phyloP scores from a whole-genome alignment of 2,888 invertebrate species.

The Pachycephus smyrnensis region DNA sequence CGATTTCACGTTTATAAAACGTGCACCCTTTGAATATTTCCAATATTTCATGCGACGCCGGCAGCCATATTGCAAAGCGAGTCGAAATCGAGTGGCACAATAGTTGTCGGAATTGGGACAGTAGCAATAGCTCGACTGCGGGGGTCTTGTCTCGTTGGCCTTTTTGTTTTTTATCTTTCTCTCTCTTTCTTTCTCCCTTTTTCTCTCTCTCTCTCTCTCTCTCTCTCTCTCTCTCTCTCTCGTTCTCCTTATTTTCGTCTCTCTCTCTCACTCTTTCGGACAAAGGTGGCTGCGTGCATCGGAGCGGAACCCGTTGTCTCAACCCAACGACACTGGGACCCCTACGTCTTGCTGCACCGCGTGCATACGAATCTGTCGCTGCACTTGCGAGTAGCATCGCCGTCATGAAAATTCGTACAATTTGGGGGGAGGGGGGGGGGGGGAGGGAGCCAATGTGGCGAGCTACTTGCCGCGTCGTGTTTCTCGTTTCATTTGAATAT shows the following conservation, averaged over 20 bases:
- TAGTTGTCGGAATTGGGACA: constrained; percentile 50
- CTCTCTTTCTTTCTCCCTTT: background rate
- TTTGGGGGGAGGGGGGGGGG: background rate
- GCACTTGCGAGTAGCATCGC: background rate
- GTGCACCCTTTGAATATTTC: background rate
- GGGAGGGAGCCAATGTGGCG: background rate
- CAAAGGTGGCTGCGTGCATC: constrained; percentile 52
- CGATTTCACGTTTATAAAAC: background rate
- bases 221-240: background rate
- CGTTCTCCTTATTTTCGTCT: background rate
- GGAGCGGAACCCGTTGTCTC: constrained; percentile 41
- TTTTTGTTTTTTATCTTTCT: constrained; percentile 17
- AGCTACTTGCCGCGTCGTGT: background rate
- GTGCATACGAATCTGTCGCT: background rate
- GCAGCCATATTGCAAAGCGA: constrained; percentile 26
- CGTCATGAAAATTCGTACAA: background rate
- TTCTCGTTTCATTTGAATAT: background rate
- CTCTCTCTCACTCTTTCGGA: constrained; percentile 6
- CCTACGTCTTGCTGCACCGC: background rate
- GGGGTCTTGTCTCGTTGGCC: constrained; percentile 32
- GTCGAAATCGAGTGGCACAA: constrained; percentile 49
- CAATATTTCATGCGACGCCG: constrained; percentile 7
- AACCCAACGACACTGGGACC: background rate
- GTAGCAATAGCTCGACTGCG: constrained; percentile 27
- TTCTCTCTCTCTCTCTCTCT: background rate